Evolutionary conservation across 2,113 vertebrate genomes (phyloP), one percentile per base, ranked within the genome.

Genomic region (Mobula hypostoma): DNA sequence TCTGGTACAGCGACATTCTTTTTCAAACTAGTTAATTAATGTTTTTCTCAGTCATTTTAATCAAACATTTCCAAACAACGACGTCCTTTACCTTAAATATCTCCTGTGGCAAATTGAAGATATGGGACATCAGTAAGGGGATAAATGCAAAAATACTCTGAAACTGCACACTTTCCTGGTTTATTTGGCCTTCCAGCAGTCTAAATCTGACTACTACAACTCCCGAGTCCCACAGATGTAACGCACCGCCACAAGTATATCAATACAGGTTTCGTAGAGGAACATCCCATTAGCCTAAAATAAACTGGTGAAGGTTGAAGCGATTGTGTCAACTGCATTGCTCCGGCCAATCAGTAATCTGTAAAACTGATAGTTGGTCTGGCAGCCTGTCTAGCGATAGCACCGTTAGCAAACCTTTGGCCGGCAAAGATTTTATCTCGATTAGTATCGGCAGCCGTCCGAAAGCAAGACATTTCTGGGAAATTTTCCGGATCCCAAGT

Each of bases 401-500:
- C 91, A 74, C 91, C 91, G 91, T 76, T 93, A 76, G 91, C 36
- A 93, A 76, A 93, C 91, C 91, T 93, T 93, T 93, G 91, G 68
- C 91, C 70, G 29, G 70, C 70, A 93, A 93, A 93, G 48, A 93
- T 74, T 70, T 93, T 29, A 93, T 29, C 70, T 48, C 36, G 24
- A 93, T 72, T 70, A 93, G 29, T n/a, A 93, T 74, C 40, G 36
- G 91, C 48, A 74, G 36, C 36, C 48, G 56, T 76, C 91, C 91
- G 24, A 93, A 93, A 74, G 74, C 91, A 93, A 40, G 61, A 40
- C 21, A 56, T 93, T 93, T 76, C 66, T 93, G 91, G 70, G 91
- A 29, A 27, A 74, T 74, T 27, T 21, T 24, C 70, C 68, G 11
- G 70, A 48, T 76, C 36, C 19, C 70, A 56, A 21, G 36, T 70